phyloP scores from a whole-genome alignment of 2,888 invertebrate species.

The Apoderus coryli region DNA sequence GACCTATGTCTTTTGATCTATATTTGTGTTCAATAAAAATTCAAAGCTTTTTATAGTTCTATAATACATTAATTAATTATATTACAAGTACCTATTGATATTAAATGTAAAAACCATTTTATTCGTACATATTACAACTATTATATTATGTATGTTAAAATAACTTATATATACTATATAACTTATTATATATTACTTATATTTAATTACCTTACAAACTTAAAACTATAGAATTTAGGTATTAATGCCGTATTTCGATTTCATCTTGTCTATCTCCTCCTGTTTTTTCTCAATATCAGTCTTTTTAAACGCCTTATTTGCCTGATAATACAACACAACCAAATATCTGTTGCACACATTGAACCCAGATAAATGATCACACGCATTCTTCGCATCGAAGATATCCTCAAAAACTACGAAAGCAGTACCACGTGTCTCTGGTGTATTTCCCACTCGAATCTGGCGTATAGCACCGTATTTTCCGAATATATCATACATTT shows the following conservation, averaged over 20 bases:
- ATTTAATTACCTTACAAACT: too few relatives aligned
- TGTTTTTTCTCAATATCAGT: slow-evolving; percentile 91
- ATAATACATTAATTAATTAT: too few relatives aligned
- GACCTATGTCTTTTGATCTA: too few relatives aligned
- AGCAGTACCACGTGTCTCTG: slow-evolving; percentile 95
- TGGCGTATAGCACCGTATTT: slow-evolving; percentile 99
- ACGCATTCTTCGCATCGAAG: slow-evolving; percentile 99
- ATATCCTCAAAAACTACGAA: slow-evolving; percentile 99
- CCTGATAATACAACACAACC: slow-evolving; percentile 97
- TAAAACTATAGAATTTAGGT: too few relatives aligned
- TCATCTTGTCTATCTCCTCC: slow-evolving; percentile 89
- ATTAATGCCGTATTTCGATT: slow-evolving; percentile 79
- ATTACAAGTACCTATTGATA: too few relatives aligned
- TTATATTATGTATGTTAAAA: too few relatives aligned
- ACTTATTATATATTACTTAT: too few relatives aligned
- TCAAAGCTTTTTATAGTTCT: too few relatives aligned
- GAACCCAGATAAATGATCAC: slow-evolving; percentile 97
- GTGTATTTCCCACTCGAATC: slow-evolving; percentile 94
- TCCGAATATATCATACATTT: slow-evolving; percentile 99
- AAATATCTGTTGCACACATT: slow-evolving; percentile 98
- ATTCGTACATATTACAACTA: too few relatives aligned
- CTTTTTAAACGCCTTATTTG: slow-evolving; percentile 90
- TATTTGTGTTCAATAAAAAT: too few relatives aligned
- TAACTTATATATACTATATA: too few relatives aligned
- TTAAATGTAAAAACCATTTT: too few relatives aligned